A percentile compares a stretch with the other conserved stretches of the same genome.
These are phyloP conservation scores for Planiliza haematocheilus DNA, from an alignment of 2,113 vertebrate species.

Conservation along the genomic window DNA sequence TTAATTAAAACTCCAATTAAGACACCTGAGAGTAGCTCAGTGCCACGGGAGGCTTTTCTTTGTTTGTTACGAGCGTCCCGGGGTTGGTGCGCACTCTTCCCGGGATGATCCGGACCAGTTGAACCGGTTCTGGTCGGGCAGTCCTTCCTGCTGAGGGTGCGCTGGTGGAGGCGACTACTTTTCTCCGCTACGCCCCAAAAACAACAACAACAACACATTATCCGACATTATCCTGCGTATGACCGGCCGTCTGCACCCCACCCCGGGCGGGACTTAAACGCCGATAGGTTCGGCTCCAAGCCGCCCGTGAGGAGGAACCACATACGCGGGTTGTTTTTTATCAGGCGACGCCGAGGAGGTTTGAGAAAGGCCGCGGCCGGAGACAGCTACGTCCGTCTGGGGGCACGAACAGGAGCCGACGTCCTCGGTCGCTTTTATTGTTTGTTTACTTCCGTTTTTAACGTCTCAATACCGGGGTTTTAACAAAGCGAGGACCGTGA, in stretches of 20 bases:
- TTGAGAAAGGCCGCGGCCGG: conserved; percentile 4
- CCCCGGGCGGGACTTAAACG: not conserved
- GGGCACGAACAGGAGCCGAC: not conserved
- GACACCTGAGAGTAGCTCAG: too few species aligned
- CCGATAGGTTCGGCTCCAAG: too few species aligned
- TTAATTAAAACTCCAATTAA: too few species aligned
- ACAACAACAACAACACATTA: not conserved
- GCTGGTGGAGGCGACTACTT: conserved; percentile 54
- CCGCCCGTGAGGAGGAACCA: too few species aligned
- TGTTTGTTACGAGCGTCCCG: too few species aligned
- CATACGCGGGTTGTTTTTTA: too few species aligned
- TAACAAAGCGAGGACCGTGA: conserved; percentile 6
- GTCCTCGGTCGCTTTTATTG: not conserved
- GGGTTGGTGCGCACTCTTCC: not conserved
- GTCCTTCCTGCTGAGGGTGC: conserved; percentile 40
- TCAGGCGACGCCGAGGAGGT: too few species aligned
- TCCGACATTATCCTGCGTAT: not conserved
- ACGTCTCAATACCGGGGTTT: not conserved
- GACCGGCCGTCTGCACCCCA: not conserved
- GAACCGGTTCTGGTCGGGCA: conserved; percentile 50
- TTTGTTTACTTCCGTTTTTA: not conserved
- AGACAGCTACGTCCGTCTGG: conserved; percentile 8
- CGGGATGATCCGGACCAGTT: conserved; percentile 42
- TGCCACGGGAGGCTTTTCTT: not conserved
- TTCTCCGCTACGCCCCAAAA: conserved; percentile 57